phyloP scores from a whole-genome alignment of 2,113 vertebrate genomes.

The Cryptotis parvus region DNA sequence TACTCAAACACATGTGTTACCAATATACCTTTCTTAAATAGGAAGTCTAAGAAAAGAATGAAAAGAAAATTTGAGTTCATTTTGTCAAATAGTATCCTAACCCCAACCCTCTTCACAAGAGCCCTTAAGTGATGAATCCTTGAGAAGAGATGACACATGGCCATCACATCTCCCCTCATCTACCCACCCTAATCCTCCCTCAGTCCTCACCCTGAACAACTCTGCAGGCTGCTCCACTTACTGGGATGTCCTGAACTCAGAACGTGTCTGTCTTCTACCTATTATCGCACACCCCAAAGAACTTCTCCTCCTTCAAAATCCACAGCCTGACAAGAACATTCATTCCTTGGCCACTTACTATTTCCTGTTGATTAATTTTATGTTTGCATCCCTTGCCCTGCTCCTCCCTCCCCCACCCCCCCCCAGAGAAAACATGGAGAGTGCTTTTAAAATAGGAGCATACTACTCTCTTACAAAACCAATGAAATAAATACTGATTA shows the following conservation, averaged over 20 bases:
- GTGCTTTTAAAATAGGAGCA: not conserved
- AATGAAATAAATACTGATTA: not conserved
- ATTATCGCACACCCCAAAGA: not conserved
- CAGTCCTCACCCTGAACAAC: not conserved
- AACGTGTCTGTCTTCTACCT: not conserved
- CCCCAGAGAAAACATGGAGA: not conserved
- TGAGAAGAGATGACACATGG: not conserved
- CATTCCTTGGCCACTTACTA: not conserved
- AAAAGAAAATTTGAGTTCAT: not conserved
- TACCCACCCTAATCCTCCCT: not conserved
- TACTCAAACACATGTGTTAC: not conserved
- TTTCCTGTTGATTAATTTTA: conserved; percentile 4
- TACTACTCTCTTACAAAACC: not conserved
- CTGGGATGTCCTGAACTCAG: not conserved
- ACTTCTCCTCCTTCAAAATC: conserved; percentile 6
- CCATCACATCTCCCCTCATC: not conserved
- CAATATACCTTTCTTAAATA: not conserved
- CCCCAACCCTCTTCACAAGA: not conserved
- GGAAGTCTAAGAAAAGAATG: conserved; percentile 37
- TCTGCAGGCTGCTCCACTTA: not conserved
- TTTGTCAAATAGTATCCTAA: conserved; percentile 19
- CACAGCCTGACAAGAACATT: not conserved
- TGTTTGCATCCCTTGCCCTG: not conserved
- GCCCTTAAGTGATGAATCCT: not conserved
- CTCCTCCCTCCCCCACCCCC: not conserved